Percentiles rank a stretch among this genome's conserved stretches.
Evolutionary conservation across 2,888 invertebrate genomes (phyloP).

Genomic region (Heterodera filipjevi): DNA sequence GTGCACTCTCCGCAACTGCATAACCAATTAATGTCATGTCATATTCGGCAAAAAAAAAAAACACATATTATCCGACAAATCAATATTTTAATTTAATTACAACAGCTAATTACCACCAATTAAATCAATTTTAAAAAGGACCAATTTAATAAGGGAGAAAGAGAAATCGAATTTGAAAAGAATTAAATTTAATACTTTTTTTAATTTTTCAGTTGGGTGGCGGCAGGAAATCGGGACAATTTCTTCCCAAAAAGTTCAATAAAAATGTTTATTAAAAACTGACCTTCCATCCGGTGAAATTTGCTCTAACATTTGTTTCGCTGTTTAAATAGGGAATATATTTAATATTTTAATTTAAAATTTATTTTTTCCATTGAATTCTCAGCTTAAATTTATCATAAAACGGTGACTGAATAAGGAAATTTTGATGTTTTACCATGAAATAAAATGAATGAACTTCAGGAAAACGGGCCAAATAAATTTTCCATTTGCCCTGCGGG

Average conservation of each 20-base stretch:
- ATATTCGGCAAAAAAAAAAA: neutral
- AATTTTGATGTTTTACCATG: neutral
- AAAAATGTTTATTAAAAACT: neutral
- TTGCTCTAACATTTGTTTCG: neutral
- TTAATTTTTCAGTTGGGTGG: too few species aligned
- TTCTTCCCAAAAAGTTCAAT: neutral
- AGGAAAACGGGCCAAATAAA: neutral
- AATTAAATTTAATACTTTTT: too few species aligned
- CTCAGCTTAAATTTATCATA: neutral
- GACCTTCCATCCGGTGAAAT: neutral
- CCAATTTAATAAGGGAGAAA: too few species aligned
- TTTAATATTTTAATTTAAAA: neutral
- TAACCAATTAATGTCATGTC: neutral
- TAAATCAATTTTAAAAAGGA: too few species aligned
- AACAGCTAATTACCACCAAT: neutral
- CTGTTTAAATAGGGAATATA: neutral
- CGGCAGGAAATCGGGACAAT: too few species aligned
- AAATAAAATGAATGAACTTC: neutral
- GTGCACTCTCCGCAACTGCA: neutral
- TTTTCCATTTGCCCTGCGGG: slow-evolving; percentile 1
- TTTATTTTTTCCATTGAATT: neutral
- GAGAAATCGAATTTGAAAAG: too few species aligned
- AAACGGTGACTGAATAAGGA: neutral
- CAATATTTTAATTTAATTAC: neutral
- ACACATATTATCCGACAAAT: neutral